These are phyloP conservation scores for Seriola dumerili DNA, from an alignment of 2,113 vertebrate species.

Conservation along the genomic window DNA sequence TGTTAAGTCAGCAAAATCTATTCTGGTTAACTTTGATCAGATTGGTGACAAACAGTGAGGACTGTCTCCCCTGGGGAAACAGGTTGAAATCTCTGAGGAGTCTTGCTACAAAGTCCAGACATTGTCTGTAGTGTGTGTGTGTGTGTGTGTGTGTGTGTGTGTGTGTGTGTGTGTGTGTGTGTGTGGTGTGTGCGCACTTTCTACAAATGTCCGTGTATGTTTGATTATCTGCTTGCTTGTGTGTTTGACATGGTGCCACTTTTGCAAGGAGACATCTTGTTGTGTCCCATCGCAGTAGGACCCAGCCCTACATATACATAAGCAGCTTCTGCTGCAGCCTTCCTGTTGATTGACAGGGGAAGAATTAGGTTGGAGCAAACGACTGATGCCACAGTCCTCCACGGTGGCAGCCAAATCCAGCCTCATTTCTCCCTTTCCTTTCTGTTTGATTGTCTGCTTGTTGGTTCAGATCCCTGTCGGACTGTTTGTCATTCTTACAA, in stretches of 20 bases:
- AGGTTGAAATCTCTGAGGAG: constrained; percentile 37
- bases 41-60: constrained; percentile 49
- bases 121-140: not conserved
- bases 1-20: constrained; percentile 53
- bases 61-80: constrained; percentile 46
- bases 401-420: constrained; percentile 39
- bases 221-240: constrained; percentile 9
- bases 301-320: not conserved
- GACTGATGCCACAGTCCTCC: constrained; percentile 23
- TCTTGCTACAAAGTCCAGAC: constrained; percentile 33
- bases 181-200: not conserved
- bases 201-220: constrained; percentile 26
- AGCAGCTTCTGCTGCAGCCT: constrained; percentile 5
- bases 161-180: too few species aligned
- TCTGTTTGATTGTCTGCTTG: constrained; percentile 13
- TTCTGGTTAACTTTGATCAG: constrained; percentile 66
- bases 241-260: constrained; percentile 17
- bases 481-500: constrained; percentile 50
- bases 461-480: constrained; percentile 33
- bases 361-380: constrained; percentile 40
- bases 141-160: not conserved
- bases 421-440: constrained; percentile 21
- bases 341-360: constrained; percentile 49
- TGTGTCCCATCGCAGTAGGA: constrained; percentile 10
- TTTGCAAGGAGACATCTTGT: constrained; percentile 16